A percentile compares a stretch with the other conserved stretches of the same genome.
Evolutionary conservation across 2,888 invertebrate species (phyloP).

Genomic region (Sthenelais limicola): DNA sequence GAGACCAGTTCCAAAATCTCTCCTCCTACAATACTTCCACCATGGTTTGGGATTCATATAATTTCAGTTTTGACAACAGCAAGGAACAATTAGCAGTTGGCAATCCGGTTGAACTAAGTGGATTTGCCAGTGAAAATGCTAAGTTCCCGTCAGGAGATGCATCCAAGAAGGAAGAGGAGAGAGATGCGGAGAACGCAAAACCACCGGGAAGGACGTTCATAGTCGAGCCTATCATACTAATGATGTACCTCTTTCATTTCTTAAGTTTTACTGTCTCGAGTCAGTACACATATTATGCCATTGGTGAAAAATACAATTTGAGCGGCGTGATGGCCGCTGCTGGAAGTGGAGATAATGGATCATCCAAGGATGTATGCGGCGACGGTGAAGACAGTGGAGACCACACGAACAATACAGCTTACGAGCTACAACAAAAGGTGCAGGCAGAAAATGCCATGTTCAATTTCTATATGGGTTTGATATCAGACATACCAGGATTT

Average conservation of each 20-base stretch:
- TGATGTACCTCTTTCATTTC: neutral
- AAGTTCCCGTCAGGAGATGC: too few species aligned
- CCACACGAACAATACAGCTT: neutral
- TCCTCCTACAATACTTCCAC: too few species aligned
- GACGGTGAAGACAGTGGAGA: neutral
- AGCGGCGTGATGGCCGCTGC: neutral
- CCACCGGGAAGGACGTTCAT: conserved; percentile 20
- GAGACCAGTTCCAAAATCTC: too few species aligned
- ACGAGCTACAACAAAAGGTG: neutral
- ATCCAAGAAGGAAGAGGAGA: too few species aligned
- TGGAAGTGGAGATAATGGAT: neutral
- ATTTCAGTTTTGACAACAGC: too few species aligned
- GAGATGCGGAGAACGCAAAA: too few species aligned
- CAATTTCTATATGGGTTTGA: neutral
- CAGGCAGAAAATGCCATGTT: conserved; percentile 10
- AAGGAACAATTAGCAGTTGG: too few species aligned
- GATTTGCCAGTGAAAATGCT: too few species aligned
- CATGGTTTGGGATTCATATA: too few species aligned
- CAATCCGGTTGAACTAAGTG: too few species aligned
- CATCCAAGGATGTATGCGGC: too few species aligned
- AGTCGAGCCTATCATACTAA: neutral
- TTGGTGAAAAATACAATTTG: conserved; percentile 12
- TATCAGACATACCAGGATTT: conserved; percentile 10
- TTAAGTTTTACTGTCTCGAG: neutral
- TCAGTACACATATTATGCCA: conserved; percentile 19